Evolutionary conservation across 2,797 vertebrate genomes (phyloP), one percentile per base, ranked within the genome.

Genomic region (Xiphophorus birchmanni): DNA sequence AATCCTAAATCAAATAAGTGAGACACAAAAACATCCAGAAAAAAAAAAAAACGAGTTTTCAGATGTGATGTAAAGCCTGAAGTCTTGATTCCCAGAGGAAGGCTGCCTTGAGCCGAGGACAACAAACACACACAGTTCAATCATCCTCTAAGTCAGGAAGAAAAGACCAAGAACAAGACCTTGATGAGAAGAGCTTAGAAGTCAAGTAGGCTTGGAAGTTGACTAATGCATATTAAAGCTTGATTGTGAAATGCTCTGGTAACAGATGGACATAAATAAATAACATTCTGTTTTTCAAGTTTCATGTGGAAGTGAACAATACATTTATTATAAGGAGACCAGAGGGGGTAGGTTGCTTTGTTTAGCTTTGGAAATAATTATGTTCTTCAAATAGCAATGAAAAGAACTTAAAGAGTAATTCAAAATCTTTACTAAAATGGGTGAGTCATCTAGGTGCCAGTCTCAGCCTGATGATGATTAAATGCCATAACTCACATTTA

Each of bases 111-210:
- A 69, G 65, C 37, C 1, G 10, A 69, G 65, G 18, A 67, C 63
- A 42, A 69, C 37, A 69, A 69, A 69, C 65, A 69, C 63, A 65
- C 65, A 69, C 18, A 42, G 37, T 69, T 69, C 65, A 42, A 26
- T 32, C 44, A 73, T 47, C 26, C 42, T 47, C 13, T 48, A 48
- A 29, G 71, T 32, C 26, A 40, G 63, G 63, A 67, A 67, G 63
- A 67, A 44, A 47, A 18, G 44, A 48, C 26, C n/a, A 47, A 17
- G n/a, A 73, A 21, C 23, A 73, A 47, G 45, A 18, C n/a, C n/a
- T 47, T 29, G 45, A 73, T 73, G 7, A 73, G 15, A 48, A 29
- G 15, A 73, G 44, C 45, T 73, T 73, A 73, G 44, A 73, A 48
- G 44, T 73, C 71, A 73, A 73, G n/a, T 32, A 10, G 26, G 45